Conservation (phyloP, 2,797 vertebrate genomes). For the Rachycentron canadum region DNA sequence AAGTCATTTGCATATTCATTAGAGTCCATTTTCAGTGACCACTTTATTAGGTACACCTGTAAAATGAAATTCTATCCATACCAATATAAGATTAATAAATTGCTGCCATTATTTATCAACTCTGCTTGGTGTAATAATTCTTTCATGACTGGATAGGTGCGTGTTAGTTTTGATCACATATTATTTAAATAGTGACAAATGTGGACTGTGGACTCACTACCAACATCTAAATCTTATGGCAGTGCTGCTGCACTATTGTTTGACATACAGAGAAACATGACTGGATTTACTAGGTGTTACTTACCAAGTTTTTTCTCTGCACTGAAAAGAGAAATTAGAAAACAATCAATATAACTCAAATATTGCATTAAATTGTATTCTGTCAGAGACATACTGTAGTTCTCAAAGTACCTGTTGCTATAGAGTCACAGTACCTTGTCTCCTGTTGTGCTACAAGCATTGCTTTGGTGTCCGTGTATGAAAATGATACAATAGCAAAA, state of each 20-base stretch:
- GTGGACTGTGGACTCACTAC: neutral
- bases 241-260: neutral
- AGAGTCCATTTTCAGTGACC: neutral
- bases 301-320: constrained; percentile 73
- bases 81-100: neutral
- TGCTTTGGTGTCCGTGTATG: constrained; percentile 78
- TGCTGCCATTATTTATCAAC: neutral
- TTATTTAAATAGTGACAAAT: neutral
- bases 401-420: neutral
- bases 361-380: constrained; percentile 20
- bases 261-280: neutral
- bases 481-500: constrained; percentile 84
- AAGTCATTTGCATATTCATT: neutral
- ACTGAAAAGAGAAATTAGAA: constrained; percentile 66
- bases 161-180: neutral
- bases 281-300: constrained; percentile 36
- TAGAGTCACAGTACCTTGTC: constrained; percentile 71
- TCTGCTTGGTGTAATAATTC: neutral
- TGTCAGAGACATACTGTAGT: neutral
- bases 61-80: neutral
- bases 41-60: neutral
- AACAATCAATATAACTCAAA: constrained; percentile 28
- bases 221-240: neutral
- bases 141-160: neutral
- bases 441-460: constrained; percentile 44